A percentile compares a stretch with the other conserved stretches of the same genome.
Conservation (phyloP, 1,140 invertebrate genomes). For the Tigriopus japonicus region DNA sequence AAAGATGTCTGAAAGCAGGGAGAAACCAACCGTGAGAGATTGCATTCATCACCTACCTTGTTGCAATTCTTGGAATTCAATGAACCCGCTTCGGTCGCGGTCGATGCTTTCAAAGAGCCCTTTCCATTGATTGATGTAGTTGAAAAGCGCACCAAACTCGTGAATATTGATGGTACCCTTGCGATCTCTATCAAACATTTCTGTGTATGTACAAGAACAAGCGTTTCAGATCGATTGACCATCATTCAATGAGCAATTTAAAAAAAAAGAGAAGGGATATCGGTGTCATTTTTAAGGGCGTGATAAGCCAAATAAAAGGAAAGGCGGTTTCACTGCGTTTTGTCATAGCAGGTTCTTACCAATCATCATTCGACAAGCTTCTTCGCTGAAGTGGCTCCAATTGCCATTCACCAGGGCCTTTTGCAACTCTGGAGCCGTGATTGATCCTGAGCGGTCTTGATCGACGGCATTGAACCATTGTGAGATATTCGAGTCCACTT, state of each 20-base stretch:
- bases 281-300: too few species aligned
- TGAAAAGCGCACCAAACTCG: conserved; percentile 69
- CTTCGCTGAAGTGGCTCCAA: conserved; percentile 61
- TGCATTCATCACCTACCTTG: conserved; percentile 33
- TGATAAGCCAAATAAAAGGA: too few species aligned
- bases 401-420: conserved; percentile 64
- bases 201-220: conserved; percentile 27
- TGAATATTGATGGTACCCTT: conserved; percentile 64
- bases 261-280: too few species aligned
- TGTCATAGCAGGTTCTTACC: conserved; percentile 31
- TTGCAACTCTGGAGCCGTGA: conserved; percentile 54
- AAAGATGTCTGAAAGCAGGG: conserved; percentile 48
- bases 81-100: conserved; percentile 54
- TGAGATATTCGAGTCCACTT: neutral
- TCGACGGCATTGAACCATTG: conserved; percentile 15
- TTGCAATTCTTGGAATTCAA: conserved; percentile 53
- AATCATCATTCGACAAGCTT: conserved; percentile 72
- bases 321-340: too few species aligned
- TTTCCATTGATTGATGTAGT: conserved; percentile 74
- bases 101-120: conserved; percentile 60
- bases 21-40: neutral
- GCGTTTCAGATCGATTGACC: conserved; percentile 5
- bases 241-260: too few species aligned
- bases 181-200: conserved; percentile 70
- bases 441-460: conserved; percentile 39